Conservation (phyloP, 1,140 invertebrate species). For the Chironomus tepperi region DNA sequence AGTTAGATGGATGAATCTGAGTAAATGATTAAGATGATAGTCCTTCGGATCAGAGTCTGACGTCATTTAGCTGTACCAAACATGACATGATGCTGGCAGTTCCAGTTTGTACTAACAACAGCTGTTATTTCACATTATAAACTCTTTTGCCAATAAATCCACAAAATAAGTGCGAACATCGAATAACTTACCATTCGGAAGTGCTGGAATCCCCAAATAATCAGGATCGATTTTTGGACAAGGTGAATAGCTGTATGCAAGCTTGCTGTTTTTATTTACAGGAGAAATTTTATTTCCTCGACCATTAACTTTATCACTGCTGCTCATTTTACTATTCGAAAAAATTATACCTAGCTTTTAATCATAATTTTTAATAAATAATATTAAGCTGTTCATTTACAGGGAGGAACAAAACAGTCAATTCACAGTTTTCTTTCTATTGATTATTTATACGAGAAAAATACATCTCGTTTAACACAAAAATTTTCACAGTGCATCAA, state of each 20-base stretch:
- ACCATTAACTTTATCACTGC: neutral
- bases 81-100: too few relatives aligned
- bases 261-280: neutral
- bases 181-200: neutral
- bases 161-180: neutral
- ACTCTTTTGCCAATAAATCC: too few relatives aligned
- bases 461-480: neutral
- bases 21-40: too few relatives aligned
- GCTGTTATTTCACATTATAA: too few relatives aligned
- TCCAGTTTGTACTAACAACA: too few relatives aligned
- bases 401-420: too few relatives aligned
- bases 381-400: too few relatives aligned
- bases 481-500: too few relatives aligned
- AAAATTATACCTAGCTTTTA: neutral
- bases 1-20: too few relatives aligned
- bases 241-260: neutral
- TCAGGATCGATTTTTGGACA: constrained; percentile 22
- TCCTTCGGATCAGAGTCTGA: too few relatives aligned
- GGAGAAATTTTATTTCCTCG: neutral
- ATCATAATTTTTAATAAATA: neutral
- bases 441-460: neutral
- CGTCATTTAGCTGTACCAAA: too few relatives aligned
- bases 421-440: neutral
- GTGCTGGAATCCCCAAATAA: neutral
- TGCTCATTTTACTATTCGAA: neutral